These are phyloP conservation scores for Intellagama lesueurii DNA, from an alignment of 2,797 vertebrate species.

Conservation along the genomic window DNA sequence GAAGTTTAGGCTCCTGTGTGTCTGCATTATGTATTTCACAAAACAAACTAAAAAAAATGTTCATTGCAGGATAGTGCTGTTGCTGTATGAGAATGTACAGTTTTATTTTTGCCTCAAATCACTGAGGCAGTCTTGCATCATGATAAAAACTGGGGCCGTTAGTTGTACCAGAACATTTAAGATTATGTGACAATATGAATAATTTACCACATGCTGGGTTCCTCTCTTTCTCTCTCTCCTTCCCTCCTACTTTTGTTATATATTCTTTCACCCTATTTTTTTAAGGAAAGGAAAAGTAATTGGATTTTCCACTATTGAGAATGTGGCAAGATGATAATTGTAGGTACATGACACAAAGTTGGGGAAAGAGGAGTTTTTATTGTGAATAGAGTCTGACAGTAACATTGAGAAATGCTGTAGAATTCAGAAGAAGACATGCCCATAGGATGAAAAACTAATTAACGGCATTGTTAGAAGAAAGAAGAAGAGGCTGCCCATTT, in stretches of 20 bases:
- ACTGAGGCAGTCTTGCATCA: constrained; percentile 35
- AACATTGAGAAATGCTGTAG: neutral
- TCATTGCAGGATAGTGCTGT: constrained; percentile 44
- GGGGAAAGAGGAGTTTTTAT: neutral
- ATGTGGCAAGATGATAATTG: neutral
- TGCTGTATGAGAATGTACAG: constrained; percentile 32
- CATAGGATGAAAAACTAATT: constrained; percentile 18
- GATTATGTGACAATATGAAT: constrained; percentile 37
- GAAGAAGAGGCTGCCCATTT: neutral
- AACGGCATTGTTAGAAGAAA: neutral
- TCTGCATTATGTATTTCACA: constrained; percentile 51
- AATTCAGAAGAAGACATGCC: neutral
- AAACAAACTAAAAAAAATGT: constrained; percentile 10
- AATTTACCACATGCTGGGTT: constrained; percentile 34
- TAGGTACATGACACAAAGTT: neutral
- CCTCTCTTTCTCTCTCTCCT: neutral
- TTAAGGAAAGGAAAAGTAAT: neutral
- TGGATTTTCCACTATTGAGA: constrained; percentile 41
- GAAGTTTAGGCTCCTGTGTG: constrained; percentile 23
- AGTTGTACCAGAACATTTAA: constrained; percentile 23
- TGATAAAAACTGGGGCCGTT: constrained; percentile 38
- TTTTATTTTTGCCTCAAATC: constrained; percentile 50
- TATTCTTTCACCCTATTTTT: neutral
- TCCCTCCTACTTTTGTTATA: neutral
- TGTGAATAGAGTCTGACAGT: neutral